Evolutionary conservation across 2,888 invertebrate species (phyloP), one percentile per base, ranked within the genome.

Genomic region (Syritta pipiens): DNA sequence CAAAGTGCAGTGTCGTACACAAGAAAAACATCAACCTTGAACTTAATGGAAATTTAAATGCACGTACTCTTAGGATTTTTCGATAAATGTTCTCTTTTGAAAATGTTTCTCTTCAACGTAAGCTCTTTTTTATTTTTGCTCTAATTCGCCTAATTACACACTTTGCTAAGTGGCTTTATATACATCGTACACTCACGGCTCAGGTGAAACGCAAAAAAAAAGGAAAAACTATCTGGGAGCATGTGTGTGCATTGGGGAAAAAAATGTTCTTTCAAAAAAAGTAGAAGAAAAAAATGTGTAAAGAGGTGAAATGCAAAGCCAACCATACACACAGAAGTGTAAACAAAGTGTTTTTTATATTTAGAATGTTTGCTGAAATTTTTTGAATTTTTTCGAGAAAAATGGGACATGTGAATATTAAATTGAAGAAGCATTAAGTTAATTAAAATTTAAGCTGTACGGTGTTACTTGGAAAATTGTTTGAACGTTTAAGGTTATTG

Each of bases 101-200:
- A n/a, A n/a, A n/a, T n/a, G n/a, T n/a, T n/a, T n/a, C n/a, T n/a
- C n/a, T n/a, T n/a, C n/a, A n/a, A n/a, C n/a, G n/a, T n/a, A n/a
- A n/a, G n/a, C n/a, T n/a, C n/a, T n/a, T n/a, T n/a, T n/a, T 40
- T 12, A 22, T 46, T 12, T 46, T 24, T 24, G 24, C 24, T 22
- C 46, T 24, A 46, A 24, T 46, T 46, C 46, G 14, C 6, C 7
- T 24, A 46, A 24, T 46, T 46, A 46, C 46, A 24, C 6, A 22
- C 14, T 3, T 20, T 10, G n/a, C 22, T 46, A 24, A n/a, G n/a
- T n/a, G n/a, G n/a, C n/a, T n/a, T n/a, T n/a, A n/a, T n/a, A n/a
- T n/a, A n/a, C n/a, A n/a, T n/a, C n/a, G n/a, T n/a, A n/a, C n/a
- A n/a, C n/a, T n/a, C n/a, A n/a, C n/a, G n/a, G n/a, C n/a, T n/a